Percentiles rank a stretch among this genome's conserved stretches.
phyloP scores from a whole-genome alignment of 2,113 vertebrate genomes.

The Centrocercus urophasianus region DNA sequence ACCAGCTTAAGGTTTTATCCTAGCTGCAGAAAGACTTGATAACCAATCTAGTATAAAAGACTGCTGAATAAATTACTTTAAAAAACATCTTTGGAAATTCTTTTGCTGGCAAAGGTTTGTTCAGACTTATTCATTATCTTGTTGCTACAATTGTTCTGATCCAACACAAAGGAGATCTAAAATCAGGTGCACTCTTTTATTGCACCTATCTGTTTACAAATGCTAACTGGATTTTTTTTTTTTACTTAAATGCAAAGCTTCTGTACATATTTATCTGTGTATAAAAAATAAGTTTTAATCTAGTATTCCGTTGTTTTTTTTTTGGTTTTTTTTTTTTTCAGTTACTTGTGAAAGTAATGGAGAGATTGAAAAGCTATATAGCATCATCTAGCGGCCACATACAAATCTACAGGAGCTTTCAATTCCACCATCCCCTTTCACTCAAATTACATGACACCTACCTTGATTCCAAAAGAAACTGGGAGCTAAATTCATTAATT shows the following conservation, averaged over 20 bases:
- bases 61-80: neutral
- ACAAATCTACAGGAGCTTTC: neutral
- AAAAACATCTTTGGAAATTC: neutral
- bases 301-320: neutral
- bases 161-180: neutral
- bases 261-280: neutral
- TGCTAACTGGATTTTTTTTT: neutral
- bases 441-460: neutral
- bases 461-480: neutral
- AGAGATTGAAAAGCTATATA: neutral
- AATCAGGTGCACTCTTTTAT: neutral
- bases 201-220: neutral
- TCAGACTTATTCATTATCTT: neutral
- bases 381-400: slow-evolving; percentile 52
- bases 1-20: neutral
- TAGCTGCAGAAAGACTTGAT: neutral
- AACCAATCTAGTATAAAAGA: neutral
- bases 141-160: neutral
- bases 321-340: neutral
- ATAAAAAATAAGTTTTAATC: neutral
- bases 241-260: neutral
- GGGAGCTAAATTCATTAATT: neutral
- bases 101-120: neutral
- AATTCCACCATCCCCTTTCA: neutral
- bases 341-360: fast-evolving